A percentile compares a stretch with the other conserved stretches of the same genome.
These are phyloP conservation scores for Aleadryas rufinucha DNA, from an alignment of 2,113 vertebrate genomes.

Conservation along the genomic window DNA sequence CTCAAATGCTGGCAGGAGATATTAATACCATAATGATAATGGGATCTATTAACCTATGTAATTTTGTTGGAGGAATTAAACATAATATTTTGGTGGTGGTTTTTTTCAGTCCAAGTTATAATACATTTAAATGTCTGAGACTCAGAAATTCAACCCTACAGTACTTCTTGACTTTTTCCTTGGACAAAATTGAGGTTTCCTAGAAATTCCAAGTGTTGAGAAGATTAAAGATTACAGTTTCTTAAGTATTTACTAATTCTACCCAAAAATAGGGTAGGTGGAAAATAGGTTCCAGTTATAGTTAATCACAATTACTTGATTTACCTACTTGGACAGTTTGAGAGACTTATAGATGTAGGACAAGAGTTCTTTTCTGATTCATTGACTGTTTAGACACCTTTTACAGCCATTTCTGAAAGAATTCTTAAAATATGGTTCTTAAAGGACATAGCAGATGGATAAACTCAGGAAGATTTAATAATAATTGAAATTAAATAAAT, in stretches of 20 bases:
- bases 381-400: not conserved
- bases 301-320: not conserved
- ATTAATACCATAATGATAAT: slow-evolving; percentile 21
- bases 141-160: not conserved
- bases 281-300: not conserved
- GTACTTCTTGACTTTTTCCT: not conserved
- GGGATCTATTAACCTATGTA: not conserved
- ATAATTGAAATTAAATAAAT: not conserved
- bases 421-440: not conserved
- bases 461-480: not conserved
- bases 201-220: not conserved
- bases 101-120: not conserved
- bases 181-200: not conserved
- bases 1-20: slow-evolving; percentile 31
- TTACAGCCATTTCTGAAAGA: not conserved
- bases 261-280: not conserved
- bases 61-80: not conserved
- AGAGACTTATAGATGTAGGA: not conserved
- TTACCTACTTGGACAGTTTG: not conserved
- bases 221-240: not conserved
- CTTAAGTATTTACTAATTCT: not conserved
- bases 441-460: not conserved
- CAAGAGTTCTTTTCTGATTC: not conserved
- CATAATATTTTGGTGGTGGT: not conserved
- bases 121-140: slow-evolving; percentile 1